Percentiles rank a stretch among this genome's conserved stretches.
phyloP scores from a whole-genome alignment of 2,113 vertebrate genomes.

The Clarias gariepinus region DNA sequence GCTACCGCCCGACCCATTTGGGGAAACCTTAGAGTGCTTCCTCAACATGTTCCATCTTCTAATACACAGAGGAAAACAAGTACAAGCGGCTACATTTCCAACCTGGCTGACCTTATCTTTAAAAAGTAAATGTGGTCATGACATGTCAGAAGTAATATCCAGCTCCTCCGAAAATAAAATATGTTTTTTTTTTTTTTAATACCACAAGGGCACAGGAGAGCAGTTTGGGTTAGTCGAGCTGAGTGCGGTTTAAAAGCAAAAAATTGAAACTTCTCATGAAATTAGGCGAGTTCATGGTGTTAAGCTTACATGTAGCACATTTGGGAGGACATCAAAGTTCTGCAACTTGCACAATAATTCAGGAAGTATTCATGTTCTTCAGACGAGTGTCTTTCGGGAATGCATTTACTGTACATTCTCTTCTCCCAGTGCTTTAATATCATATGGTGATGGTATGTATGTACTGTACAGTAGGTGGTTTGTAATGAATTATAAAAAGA shows the following conservation, averaged over 20 bases:
- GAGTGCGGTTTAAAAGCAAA: background rate
- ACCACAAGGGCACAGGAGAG: background rate
- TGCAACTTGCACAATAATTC: background rate
- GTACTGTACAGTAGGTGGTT: background rate
- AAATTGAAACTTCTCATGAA: background rate
- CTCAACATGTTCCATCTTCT: background rate
- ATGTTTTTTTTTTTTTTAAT: background rate
- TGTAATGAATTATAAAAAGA: background rate
- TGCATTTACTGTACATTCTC: background rate
- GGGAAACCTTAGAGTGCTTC: background rate
- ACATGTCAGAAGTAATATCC: background rate
- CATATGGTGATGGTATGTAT: background rate
- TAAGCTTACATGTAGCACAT: background rate
- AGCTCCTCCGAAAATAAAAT: background rate
- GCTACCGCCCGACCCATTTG: background rate
- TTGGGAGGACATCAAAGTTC: background rate
- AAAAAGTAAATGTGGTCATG: background rate
- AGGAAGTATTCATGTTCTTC: background rate
- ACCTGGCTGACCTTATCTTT: background rate
- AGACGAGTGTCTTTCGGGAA: background rate
- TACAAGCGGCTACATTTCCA: background rate
- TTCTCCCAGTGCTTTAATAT: background rate
- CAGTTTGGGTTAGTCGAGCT: background rate
- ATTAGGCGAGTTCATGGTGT: background rate
- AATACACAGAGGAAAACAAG: background rate